Base-by-base conservation (phyloP, 2,113 vertebrate species). In the Bufo gargarizans region DNA sequence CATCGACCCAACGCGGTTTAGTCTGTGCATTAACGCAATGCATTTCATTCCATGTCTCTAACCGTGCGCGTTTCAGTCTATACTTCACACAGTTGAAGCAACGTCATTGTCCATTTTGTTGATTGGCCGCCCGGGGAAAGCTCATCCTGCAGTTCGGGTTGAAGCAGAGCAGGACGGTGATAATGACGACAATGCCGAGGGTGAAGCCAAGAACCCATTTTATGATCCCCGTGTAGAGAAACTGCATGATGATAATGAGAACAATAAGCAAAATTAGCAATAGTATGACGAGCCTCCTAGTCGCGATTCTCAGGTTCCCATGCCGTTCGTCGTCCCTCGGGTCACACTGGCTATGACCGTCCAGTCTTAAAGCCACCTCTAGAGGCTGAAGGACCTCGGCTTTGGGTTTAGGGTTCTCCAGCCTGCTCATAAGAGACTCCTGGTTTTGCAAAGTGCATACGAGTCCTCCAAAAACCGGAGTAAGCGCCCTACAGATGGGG, bases 401-500 rank as follows among this genome's bases (percentile, higher is more conserved):
- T 1, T 50, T 72, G 0, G 45, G 13, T 3, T 69, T 5, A 0
- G 59, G 89, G 59, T 2, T 58, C 59, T 90, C 89, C 89, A 94
- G 43, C 58, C 0, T 86, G 3, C 84, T 83, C 91, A 92, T 49
- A 59, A 94, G 6, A 0, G 89, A 90, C 1, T 93, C 91, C 88
- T 93, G 93, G 19, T 94, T 77, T 0, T 61, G 92, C 13, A 96
- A 93, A 0, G 91, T 94, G 85, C 94, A 91, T 89, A 96, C 90
- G 49, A 96, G 93, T 10, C 95, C 95, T 17, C 94, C 95, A 0
- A 94, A 92, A 8, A 96, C 93, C 0, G 33, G 0, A 0, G 95
- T 95, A 90, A 85, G 67, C 12, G 91, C 92, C 72, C 95, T 92
- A 91, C 95, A 96, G 10, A 96, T 91, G 0, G 95, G 95, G 71